A percentile compares a stretch with the other conserved stretches of the same genome.
Evolutionary conservation across 2,113 vertebrate genomes (phyloP).

Genomic region (Phocoena phocoena): DNA sequence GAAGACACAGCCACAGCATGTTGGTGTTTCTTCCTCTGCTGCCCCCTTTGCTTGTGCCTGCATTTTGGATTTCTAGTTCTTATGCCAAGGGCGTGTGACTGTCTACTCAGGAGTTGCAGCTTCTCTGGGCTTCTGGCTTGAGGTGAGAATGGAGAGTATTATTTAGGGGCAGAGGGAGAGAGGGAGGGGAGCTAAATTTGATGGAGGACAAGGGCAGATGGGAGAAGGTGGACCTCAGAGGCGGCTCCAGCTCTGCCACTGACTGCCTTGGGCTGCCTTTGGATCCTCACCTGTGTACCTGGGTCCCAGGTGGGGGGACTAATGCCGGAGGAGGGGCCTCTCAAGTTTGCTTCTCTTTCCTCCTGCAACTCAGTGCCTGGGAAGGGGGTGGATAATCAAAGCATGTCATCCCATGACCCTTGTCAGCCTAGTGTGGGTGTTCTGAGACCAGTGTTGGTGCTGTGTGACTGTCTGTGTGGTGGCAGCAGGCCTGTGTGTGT

Average conservation of each 20-base stretch:
- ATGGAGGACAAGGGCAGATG: background rate
- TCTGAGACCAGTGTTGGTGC: background rate
- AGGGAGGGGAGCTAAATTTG: background rate
- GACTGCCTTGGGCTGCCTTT: background rate
- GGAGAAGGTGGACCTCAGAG: too few relatives aligned
- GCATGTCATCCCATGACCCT: accelerated
- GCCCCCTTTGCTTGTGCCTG: background rate
- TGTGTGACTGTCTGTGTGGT: background rate
- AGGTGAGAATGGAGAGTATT: background rate
- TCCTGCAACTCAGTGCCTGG: background rate
- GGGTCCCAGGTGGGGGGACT: too few relatives aligned
- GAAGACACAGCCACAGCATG: background rate
- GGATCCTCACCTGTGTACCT: background rate
- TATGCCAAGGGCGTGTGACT: background rate
- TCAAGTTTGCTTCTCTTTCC: background rate
- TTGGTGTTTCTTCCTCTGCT: background rate
- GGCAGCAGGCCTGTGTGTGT: background rate
- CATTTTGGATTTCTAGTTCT: background rate
- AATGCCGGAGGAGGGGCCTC: background rate
- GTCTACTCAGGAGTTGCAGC: background rate
- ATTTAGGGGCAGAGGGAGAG: too few relatives aligned
- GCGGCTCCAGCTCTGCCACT: background rate
- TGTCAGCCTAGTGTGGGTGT: accelerated
- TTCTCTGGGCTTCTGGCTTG: background rate
- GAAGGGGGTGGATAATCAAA: background rate